phyloP scores from a whole-genome alignment of 1,140 invertebrate genomes.

The Papilio polytes region DNA sequence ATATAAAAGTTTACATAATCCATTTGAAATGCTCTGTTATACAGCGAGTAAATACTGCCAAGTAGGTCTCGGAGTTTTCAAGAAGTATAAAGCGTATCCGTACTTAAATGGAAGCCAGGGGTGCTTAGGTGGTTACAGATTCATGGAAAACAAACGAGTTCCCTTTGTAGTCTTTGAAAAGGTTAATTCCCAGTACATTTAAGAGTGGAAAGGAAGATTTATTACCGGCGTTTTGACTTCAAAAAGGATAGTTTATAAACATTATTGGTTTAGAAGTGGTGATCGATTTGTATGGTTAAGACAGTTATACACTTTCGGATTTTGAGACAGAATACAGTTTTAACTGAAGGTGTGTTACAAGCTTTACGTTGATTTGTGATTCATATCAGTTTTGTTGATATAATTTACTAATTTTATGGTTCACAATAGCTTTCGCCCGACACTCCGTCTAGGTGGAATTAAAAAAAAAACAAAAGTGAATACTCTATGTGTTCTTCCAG shows the following conservation, averaged over 20 bases:
- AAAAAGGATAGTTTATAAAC: constrained; percentile 3
- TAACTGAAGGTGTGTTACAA: too few relatives aligned
- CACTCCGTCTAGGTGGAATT: too few relatives aligned
- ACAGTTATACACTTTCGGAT: neutral
- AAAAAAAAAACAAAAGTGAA: too few relatives aligned
- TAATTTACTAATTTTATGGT: too few relatives aligned
- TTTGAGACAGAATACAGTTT: too few relatives aligned
- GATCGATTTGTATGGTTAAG: neutral
- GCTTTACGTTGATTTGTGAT: too few relatives aligned
- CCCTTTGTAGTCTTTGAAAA: constrained; percentile 19
- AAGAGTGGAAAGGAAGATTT: neutral
- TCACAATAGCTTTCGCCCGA: too few relatives aligned
- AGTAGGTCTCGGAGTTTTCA: constrained; percentile 14
- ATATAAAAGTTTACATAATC: neutral
- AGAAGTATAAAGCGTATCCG: neutral
- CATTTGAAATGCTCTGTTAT: neutral
- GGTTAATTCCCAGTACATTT: neutral
- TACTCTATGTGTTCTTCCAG: too few relatives aligned
- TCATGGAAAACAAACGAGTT: constrained; percentile 14
- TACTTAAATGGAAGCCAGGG: neutral
- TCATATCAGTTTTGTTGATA: too few relatives aligned
- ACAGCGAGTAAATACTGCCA: constrained; percentile 1
- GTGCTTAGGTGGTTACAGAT: constrained; percentile 7
- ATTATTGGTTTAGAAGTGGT: neutral
- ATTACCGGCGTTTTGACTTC: constrained; percentile 19